These are phyloP conservation scores for Spicauda simplicius DNA, from an alignment of 2,888 invertebrate genomes.

Conservation along the genomic window DNA sequence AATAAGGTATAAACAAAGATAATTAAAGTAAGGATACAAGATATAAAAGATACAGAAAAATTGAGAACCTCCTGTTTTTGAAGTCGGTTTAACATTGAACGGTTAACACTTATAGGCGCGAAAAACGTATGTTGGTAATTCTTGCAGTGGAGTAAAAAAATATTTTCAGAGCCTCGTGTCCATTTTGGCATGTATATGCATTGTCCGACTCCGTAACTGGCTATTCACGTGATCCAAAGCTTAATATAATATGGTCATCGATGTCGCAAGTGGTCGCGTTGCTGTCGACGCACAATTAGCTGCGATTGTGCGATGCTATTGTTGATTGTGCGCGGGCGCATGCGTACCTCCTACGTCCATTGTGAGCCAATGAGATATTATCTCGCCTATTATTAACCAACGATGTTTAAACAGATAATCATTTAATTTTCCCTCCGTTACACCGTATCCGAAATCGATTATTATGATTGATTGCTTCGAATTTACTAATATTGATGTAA, in stretches of 20 bases:
- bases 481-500: constrained; percentile 57
- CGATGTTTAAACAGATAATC: constrained; percentile 66
- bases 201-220: neutral
- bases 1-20: too few species aligned
- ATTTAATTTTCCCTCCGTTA: constrained; percentile 60
- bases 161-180: too few species aligned
- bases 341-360: constrained; percentile 73
- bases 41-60: too few species aligned
- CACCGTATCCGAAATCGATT: constrained; percentile 52
- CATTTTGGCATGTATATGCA: too few species aligned
- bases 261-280: constrained; percentile 54
- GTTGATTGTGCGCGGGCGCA: constrained; percentile 11
- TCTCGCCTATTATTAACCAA: constrained; percentile 68
- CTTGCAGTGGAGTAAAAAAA: too few species aligned
- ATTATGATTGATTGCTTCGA: constrained; percentile 67
- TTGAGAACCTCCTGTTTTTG: too few species aligned
- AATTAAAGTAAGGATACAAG: too few species aligned
- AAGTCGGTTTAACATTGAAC: too few species aligned
- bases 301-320: constrained; percentile 64
- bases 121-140: too few species aligned
- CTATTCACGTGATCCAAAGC: constrained; percentile 15
- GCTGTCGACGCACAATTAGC: constrained; percentile 82
- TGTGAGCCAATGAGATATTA: constrained; percentile 77
- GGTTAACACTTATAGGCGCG: too few species aligned
- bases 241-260: constrained; percentile 52